Evolutionary conservation across 1,140 invertebrate genomes (phyloP).

Genomic region (Yoshiicerus persimilis): DNA sequence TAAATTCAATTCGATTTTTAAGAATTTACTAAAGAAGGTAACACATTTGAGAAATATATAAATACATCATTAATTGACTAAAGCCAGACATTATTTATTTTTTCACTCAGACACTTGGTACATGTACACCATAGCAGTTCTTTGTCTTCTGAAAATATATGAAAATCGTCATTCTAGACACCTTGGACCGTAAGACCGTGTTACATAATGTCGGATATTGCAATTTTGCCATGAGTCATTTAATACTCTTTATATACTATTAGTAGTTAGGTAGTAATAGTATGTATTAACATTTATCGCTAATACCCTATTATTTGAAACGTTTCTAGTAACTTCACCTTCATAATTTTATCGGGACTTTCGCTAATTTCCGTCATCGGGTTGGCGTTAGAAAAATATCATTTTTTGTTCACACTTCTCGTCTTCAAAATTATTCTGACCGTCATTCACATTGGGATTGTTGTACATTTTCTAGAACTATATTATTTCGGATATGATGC

Average conservation of each 20-base stretch:
- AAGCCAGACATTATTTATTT: background rate
- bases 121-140: conserved; percentile 63
- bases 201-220: too few relatives aligned
- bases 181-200: background rate
- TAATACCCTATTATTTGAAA: too few relatives aligned
- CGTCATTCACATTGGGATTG: background rate
- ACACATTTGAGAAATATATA: too few relatives aligned
- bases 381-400: background rate
- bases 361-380: background rate
- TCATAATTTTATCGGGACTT: background rate
- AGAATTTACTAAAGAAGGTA: too few relatives aligned
- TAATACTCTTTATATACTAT: too few relatives aligned
- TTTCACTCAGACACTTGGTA: conserved; percentile 60
- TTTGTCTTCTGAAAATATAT: conserved; percentile 63
- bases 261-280: too few relatives aligned
- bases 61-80: too few relatives aligned
- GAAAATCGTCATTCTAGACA: conserved; percentile 58
- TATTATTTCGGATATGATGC: background rate
- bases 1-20: too few relatives aligned
- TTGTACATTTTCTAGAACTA: background rate
- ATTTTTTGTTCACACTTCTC: background rate
- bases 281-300: too few relatives aligned
- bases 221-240: too few relatives aligned
- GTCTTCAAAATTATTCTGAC: background rate
- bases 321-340: background rate